Conservation (phyloP, 2,888 invertebrate genomes). For the Gisinianus flammeolus region DNA sequence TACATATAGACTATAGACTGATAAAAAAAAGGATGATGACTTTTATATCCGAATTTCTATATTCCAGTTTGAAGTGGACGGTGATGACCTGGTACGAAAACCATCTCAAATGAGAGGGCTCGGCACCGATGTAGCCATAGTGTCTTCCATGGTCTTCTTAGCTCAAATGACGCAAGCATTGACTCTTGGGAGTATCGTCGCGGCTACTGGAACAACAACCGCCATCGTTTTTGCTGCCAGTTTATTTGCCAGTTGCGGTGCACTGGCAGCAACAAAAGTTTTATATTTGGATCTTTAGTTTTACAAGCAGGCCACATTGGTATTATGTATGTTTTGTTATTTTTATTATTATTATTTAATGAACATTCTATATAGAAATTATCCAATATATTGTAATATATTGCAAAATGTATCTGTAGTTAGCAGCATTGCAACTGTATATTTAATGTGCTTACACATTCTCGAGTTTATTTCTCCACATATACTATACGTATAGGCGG, state of each 20-base stretch:
- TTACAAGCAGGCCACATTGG: too few species aligned
- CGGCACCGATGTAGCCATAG: constrained; percentile 92
- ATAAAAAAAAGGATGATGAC: neutral
- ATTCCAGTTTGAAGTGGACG: constrained; percentile 68
- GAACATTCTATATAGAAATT: too few species aligned
- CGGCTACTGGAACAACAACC: constrained; percentile 80
- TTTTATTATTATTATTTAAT: too few species aligned
- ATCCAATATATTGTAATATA: too few species aligned
- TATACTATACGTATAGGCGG: too few species aligned
- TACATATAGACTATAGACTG: too few species aligned
- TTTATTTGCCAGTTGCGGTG: constrained; percentile 81
- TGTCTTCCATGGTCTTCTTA: constrained; percentile 94
- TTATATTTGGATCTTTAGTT: constrained; percentile 80
- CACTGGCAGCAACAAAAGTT: constrained; percentile 82
- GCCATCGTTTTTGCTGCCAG: constrained; percentile 87
- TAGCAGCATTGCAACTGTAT: too few species aligned
- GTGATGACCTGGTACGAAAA: constrained; percentile 66
- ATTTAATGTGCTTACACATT: too few species aligned
- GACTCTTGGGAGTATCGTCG: constrained; percentile 84
- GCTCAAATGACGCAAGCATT: constrained; percentile 91
- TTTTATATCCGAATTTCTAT: neutral
- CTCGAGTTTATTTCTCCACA: too few species aligned
- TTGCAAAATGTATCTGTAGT: too few species aligned
- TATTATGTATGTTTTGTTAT: too few species aligned
- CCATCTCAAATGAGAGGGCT: constrained; percentile 79